Base-by-base conservation (phyloP, 2,797 vertebrate genomes). In the Onychomys leucogaster region DNA sequence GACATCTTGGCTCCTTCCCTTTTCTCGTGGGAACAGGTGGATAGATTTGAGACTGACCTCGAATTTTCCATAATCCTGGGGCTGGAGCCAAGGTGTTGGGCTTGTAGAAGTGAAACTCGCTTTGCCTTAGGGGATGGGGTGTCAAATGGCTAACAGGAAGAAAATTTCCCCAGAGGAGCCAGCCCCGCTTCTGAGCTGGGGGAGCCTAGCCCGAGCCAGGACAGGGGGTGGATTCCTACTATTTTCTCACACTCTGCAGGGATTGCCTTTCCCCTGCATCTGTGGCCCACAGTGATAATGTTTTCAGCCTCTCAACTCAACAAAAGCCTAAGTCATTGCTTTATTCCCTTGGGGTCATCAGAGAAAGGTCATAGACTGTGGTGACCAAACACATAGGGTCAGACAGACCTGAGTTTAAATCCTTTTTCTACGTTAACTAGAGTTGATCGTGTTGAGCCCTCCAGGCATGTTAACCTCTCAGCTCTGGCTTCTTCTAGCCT, bases 171-270 rank as follows among this genome's bases (percentile, higher is more conserved):
- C 73, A 49, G 57, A 82, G 71, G 43, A 87, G 32, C 16, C 32
- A n/a, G 77, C 55, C 71, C 43, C 16, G 76, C 27, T 63, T 95
- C 71, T 67, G 75, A 82, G 75, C 61, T 71, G 34, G 16, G 55
- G 77, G 88, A 83, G 25, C 25, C 89, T 57, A 80, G 69, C 27
- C 59, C 73, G 41, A 21, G 78, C 37, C 91, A 69, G 90, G 71
- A 63, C 95, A 89, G 46, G 37, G 29, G 13, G 52, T 95, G 78
- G 96, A 92, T 71, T 86, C 73, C 75, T 49, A 94, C 96, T 91
- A 78, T 69, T 80, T 97, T 96, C 98, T 89, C 97, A 96, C 89
- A 97, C 43, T 90, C 80, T 17, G 61, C 63, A 1, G 95, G 92
- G 91, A 81, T 61, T 59, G 55, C 52, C n/a, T 95, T 98, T 97